Conservation (phyloP, 1,140 invertebrate genomes). For the Belonocnema kinseyi region DNA sequence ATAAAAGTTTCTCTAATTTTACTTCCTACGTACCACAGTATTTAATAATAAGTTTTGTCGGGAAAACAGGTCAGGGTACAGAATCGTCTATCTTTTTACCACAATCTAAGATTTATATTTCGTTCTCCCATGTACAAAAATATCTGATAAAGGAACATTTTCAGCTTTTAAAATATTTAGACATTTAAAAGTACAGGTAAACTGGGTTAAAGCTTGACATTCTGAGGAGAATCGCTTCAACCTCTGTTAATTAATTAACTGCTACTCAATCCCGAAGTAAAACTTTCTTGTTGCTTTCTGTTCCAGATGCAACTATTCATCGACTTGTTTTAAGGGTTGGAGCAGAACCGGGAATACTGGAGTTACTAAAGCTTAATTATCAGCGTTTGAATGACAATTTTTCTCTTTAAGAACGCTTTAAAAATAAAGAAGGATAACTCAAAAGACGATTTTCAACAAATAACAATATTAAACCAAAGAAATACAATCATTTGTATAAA, state of each 20-base stretch:
- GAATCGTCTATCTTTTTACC: too few relatives aligned
- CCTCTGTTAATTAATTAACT: constrained; percentile 4
- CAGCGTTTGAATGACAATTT: not conserved
- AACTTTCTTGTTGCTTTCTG: constrained; percentile 3
- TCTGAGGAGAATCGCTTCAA: not conserved
- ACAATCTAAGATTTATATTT: too few relatives aligned
- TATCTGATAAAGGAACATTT: too few relatives aligned
- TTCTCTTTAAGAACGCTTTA: not conserved
- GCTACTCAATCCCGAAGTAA: not conserved
- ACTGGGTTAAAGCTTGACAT: not conserved
- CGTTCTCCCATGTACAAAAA: too few relatives aligned
- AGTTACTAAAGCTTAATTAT: constrained; percentile 8
- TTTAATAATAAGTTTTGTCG: too few relatives aligned
- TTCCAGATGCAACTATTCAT: constrained; percentile 18
- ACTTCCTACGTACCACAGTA: too few relatives aligned
- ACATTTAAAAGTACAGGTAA: not conserved
- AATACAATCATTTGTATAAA: not conserved
- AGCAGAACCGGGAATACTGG: not conserved
- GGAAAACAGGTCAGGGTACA: too few relatives aligned
- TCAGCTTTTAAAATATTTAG: too few relatives aligned
- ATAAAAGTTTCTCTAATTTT: too few relatives aligned
- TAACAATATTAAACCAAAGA: not conserved
- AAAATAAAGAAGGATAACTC: too few relatives aligned
- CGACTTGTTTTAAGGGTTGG: not conserved
- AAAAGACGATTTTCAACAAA: not conserved